These are phyloP conservation scores for Pachyrhynchus sulphureomaculatus DNA, from an alignment of 1,140 invertebrate genomes.

Conservation along the genomic window DNA sequence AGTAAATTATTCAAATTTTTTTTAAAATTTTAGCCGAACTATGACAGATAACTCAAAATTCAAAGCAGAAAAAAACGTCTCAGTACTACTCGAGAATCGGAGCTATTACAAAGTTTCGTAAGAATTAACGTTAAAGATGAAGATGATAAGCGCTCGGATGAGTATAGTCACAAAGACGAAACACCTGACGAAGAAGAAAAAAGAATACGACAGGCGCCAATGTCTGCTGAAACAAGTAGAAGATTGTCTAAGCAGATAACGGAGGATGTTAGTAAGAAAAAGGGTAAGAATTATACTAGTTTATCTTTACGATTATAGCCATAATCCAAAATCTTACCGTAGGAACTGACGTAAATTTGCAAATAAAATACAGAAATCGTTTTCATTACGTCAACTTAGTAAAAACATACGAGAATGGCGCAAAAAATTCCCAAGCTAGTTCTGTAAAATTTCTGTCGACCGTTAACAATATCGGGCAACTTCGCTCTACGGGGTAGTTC, in stretches of 20 bases:
- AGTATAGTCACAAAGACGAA: background rate
- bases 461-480: no score
- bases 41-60: slow-evolving; percentile 35
- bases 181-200: slow-evolving; percentile 2
- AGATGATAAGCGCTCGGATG: slow-evolving; percentile 12
- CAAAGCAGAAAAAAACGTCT: slow-evolving; percentile 45
- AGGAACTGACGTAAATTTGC: no score
- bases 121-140: slow-evolving; percentile 58
- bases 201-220: slow-evolving; percentile 19
- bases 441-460: no score
- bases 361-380: no score
- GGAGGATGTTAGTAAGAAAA: slow-evolving; percentile 30
- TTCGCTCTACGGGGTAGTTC: no score
- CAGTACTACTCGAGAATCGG: slow-evolving; percentile 66
- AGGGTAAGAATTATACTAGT: slow-evolving; percentile 17
- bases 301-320: no score
- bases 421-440: no score
- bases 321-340: no score
- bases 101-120: slow-evolving; percentile 74
- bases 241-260: slow-evolving; percentile 33
- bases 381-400: no score
- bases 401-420: no score
- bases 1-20: no score
- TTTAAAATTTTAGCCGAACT: no score
- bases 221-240: slow-evolving; percentile 29